Conservation (phyloP, 2,888 invertebrate genomes). For the Coleophora deauratella region DNA sequence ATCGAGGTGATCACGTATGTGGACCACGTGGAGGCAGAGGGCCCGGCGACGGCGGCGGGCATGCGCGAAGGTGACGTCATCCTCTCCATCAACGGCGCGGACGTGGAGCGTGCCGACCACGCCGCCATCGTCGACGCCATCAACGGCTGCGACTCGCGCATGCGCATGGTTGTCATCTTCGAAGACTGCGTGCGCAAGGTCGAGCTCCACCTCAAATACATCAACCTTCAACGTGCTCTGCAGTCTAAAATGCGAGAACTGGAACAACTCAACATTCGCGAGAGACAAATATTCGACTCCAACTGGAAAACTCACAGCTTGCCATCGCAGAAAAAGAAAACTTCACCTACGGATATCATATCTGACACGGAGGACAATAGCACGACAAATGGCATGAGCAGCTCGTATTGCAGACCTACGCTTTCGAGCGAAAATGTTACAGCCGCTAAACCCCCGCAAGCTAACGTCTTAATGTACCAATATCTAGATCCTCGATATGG, state of each 20-base stretch:
- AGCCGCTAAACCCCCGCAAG: conserved; percentile 53
- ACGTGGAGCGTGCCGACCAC: conserved; percentile 96
- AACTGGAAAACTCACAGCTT: conserved; percentile 94
- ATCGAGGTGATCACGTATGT: conserved; percentile 98
- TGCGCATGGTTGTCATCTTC: conserved; percentile 97
- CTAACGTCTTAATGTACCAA: conserved; percentile 75
- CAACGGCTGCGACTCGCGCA: conserved; percentile 88
- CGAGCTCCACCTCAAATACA: conserved; percentile 93
- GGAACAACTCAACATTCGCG: conserved; percentile 85
- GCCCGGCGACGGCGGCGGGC: conserved; percentile 93
- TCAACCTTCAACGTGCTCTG: conserved; percentile 88
- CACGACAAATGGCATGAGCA: conserved; percentile 64
- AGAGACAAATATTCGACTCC: conserved; percentile 86
- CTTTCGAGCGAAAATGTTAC: conserved; percentile 87
- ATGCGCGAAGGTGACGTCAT: conserved; percentile 98
- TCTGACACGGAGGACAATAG: conserved; percentile 60
- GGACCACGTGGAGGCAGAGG: conserved; percentile 94
- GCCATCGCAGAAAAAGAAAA: conserved; percentile 87
- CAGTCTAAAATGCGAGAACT: conserved; percentile 90
- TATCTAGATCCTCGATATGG: conserved; percentile 83
- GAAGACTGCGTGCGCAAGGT: conserved; percentile 97
- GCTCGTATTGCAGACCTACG: conserved; percentile 82
- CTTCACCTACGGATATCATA: conserved; percentile 65
- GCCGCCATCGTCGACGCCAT: conserved; percentile 94
- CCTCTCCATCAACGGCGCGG: conserved; percentile 95